These are phyloP conservation scores for Brienomyrus longianalis DNA, from an alignment of 2,113 vertebrate species.

Conservation along the genomic window DNA sequence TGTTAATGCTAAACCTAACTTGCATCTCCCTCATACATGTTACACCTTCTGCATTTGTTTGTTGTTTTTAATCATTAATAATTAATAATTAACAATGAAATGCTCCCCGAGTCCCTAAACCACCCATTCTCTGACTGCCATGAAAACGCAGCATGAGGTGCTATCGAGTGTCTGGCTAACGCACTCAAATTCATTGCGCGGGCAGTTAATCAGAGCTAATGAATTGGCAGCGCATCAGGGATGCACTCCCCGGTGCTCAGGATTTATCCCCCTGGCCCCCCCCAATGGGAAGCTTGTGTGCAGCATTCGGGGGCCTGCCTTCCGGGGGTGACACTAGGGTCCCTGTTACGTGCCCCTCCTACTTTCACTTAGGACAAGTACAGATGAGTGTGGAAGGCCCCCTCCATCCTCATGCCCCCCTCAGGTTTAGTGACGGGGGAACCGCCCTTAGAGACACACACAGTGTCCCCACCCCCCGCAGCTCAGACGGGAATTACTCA, in stretches of 20 bases:
- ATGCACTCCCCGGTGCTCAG: not conserved
- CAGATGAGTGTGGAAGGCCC: not conserved
- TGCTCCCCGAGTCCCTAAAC: not conserved
- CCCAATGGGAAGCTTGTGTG: not conserved
- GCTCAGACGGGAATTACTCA: slow-evolving; percentile 22
- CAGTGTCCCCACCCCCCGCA: slow-evolving; percentile 9
- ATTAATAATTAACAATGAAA: not conserved
- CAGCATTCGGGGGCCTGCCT: not conserved
- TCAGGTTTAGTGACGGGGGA: not conserved
- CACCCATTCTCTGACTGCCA: not conserved
- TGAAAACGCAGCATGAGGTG: not conserved
- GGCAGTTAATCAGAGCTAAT: not conserved
- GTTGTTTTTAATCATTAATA: not conserved
- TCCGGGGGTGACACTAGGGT: not conserved
- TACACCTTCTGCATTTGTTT: not conserved
- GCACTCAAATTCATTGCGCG: not conserved
- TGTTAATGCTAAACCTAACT: not conserved
- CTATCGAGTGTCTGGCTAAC: not conserved
- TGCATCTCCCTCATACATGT: not conserved
- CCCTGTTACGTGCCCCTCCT: not conserved
- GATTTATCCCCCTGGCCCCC: not conserved
- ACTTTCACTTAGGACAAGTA: not conserved
- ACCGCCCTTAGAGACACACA: not conserved
- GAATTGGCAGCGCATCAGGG: not conserved
- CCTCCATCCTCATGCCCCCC: not conserved